Percentiles rank a stretch among this genome's conserved stretches.
These are phyloP conservation scores for Drosophila yooni DNA, from an alignment of 2,888 invertebrate species.

Conservation along the genomic window DNA sequence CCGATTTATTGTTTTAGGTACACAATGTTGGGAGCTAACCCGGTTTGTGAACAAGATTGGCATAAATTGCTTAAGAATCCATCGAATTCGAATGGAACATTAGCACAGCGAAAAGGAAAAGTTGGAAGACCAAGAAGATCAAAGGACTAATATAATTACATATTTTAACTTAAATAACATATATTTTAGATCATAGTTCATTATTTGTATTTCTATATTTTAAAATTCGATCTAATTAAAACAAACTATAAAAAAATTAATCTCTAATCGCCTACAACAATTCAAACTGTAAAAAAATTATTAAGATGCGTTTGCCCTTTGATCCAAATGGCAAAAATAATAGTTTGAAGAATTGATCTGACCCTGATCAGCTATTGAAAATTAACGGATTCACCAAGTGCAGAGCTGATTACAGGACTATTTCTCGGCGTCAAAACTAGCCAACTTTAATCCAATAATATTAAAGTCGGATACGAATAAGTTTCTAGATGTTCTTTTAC, in stretches of 20 bases:
- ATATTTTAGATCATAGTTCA: constrained; percentile 74
- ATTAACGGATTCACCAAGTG: neutral
- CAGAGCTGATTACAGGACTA: neutral
- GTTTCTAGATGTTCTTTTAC: neutral
- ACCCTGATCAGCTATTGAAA: neutral
- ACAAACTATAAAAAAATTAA: constrained; percentile 55
- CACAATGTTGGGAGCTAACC: constrained; percentile 94
- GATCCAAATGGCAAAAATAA: neutral
- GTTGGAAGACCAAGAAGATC: constrained; percentile 93
- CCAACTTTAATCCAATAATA: too few relatives aligned
- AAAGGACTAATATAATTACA: constrained; percentile 89
- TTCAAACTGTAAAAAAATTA: neutral
- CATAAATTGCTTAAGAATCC: constrained; percentile 94
- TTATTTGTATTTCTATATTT: constrained; percentile 75
- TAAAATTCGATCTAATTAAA: constrained; percentile 76
- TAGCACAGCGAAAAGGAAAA: constrained; percentile 93
- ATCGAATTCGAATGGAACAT: constrained; percentile 87
- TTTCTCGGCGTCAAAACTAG: neutral
- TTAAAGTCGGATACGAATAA: neutral
- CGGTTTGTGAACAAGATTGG: constrained; percentile 98
- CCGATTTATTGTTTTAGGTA: constrained; percentile 86
- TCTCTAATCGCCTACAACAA: neutral
- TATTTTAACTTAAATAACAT: constrained; percentile 67
- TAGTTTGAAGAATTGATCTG: neutral
- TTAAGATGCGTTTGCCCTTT: neutral